Percentiles rank a stretch among this genome's conserved stretches.
These are phyloP conservation scores for Alethe castanea DNA, from an alignment of 2,113 vertebrate genomes.

Conservation along the genomic window DNA sequence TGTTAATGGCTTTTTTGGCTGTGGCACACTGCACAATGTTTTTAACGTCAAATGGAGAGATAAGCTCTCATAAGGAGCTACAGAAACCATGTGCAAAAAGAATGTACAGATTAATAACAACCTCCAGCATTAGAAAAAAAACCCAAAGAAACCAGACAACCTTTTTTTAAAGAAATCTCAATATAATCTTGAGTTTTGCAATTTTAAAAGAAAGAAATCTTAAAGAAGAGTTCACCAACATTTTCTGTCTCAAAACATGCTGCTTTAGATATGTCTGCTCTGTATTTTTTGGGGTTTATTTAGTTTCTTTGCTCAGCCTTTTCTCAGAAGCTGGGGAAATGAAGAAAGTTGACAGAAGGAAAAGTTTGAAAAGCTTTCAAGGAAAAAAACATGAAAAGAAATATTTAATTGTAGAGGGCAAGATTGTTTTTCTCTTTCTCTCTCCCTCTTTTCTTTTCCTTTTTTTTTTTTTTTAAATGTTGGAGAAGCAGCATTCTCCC, in stretches of 20 bases:
- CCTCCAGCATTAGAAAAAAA: neutral
- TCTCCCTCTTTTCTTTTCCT: too few relatives aligned
- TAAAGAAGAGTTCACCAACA: neutral
- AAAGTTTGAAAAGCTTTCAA: neutral
- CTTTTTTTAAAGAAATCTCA: neutral
- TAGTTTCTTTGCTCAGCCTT: neutral
- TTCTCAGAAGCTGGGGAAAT: neutral
- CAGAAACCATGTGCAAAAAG: neutral
- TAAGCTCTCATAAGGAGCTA: neutral
- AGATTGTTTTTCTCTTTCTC: neutral
- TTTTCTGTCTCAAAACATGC: neutral
- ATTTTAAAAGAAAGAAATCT: neutral
- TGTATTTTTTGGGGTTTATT: neutral
- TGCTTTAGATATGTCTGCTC: neutral
- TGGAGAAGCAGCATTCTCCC: neutral
- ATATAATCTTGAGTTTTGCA: neutral
- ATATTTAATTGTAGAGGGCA: neutral
- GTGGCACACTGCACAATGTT: neutral
- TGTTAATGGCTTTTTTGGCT: neutral
- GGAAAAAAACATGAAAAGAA: neutral
- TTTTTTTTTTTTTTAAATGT: neutral
- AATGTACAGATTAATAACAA: neutral
- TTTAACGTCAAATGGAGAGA: neutral
- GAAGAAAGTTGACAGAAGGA: neutral
- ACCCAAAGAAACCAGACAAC: neutral